phyloP scores from a whole-genome alignment of 2,888 invertebrate species.

The Copidosoma aretas region DNA sequence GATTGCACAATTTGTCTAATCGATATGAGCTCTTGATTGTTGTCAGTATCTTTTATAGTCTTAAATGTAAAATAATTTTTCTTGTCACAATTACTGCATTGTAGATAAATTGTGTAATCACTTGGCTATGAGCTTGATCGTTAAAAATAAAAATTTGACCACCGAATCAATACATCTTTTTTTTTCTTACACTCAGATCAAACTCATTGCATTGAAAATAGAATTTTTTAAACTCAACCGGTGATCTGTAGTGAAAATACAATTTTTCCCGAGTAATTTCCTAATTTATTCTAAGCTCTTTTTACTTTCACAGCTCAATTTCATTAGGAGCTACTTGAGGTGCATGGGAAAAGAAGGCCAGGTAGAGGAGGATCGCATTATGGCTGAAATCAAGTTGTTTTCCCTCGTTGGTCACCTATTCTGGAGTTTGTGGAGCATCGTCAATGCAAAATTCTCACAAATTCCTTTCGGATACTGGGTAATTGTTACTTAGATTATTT shows the following conservation, averaged over 20 bases:
- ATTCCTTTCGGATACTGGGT: conserved; percentile 97
- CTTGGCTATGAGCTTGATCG: conserved; percentile 21
- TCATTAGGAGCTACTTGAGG: conserved; percentile 61
- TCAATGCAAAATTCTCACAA: conserved; percentile 84
- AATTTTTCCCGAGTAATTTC: neutral
- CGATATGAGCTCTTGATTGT: neutral
- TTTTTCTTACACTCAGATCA: conserved; percentile 12
- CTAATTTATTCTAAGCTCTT: conserved; percentile 20
- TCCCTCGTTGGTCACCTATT: conserved; percentile 88
- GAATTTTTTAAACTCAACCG: conserved; percentile 24
- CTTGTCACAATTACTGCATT: neutral
- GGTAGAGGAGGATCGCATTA: conserved; percentile 68
- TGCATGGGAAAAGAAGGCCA: conserved; percentile 61
- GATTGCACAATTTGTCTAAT: conserved; percentile 17
- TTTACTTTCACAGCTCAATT: conserved; percentile 58
- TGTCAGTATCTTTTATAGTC: neutral
- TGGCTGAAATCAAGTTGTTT: conserved; percentile 83
- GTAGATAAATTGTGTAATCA: conserved; percentile 9
- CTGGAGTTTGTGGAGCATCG: conserved; percentile 92
- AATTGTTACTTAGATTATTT: too few relatives aligned
- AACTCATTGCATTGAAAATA: conserved; percentile 21
- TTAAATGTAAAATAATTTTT: neutral
- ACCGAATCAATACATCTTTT: neutral
- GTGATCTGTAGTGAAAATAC: conserved; percentile 34
- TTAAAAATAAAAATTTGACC: neutral